Conservation (phyloP, 2,888 invertebrate genomes). For the Uloborus plumipes region DNA sequence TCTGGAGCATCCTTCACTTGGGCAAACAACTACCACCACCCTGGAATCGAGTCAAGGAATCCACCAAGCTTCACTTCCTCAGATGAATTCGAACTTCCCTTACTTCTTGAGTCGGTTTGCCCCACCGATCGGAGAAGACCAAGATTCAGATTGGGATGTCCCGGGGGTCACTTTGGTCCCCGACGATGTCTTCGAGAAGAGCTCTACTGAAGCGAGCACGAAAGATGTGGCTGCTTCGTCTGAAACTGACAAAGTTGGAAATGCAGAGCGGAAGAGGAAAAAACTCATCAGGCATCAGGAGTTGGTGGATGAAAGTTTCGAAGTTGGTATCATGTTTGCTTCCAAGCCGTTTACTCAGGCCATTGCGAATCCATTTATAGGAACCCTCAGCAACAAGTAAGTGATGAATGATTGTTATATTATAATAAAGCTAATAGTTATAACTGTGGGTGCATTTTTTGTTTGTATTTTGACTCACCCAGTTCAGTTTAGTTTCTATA, state of each 20-base stretch:
- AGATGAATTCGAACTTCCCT: slow-evolving; percentile 30
- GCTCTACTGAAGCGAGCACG: neutral
- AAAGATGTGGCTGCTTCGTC: neutral
- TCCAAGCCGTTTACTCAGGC: slow-evolving; percentile 98
- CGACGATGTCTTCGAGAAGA: slow-evolving; percentile 45
- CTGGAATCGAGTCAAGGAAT: slow-evolving; percentile 13
- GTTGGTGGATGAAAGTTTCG: slow-evolving; percentile 92
- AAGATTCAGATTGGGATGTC: slow-evolving; percentile 5
- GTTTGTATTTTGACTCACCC: neutral
- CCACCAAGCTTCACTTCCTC: slow-evolving; percentile 12
- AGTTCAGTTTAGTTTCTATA: neutral
- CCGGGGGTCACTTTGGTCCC: slow-evolving; percentile 54
- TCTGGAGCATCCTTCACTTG: slow-evolving; percentile 66
- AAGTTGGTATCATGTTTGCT: slow-evolving; percentile 98
- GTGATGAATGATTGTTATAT: neutral
- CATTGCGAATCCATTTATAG: slow-evolving; percentile 96
- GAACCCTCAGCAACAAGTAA: slow-evolving; percentile 96
- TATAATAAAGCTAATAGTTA: neutral
- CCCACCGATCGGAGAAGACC: slow-evolving; percentile 9
- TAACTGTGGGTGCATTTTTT: neutral
- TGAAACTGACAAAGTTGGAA: neutral
- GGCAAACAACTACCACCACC: neutral
- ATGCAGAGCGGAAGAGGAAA: neutral
- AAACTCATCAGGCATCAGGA: slow-evolving; percentile 79
- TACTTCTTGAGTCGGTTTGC: slow-evolving; percentile 33